Percentiles rank a stretch among this genome's conserved stretches.
Conservation (phyloP, 2,797 vertebrate species). For the Eurystomus glaucurus region DNA sequence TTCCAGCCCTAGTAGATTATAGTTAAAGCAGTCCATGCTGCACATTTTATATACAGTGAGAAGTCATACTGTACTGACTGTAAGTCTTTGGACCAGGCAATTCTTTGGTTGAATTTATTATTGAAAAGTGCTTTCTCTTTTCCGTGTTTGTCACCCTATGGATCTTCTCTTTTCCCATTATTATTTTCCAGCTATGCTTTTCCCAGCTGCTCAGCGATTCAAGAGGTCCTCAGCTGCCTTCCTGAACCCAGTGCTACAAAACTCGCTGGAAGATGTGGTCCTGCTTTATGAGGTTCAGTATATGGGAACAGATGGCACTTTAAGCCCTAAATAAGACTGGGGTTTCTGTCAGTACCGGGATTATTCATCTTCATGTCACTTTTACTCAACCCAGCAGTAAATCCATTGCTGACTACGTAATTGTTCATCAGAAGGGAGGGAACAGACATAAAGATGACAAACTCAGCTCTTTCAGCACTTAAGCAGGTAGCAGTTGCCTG, state of each 20-base stretch:
- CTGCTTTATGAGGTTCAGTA: constrained; percentile 92
- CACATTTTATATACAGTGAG: background rate
- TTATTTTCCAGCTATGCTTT: constrained; percentile 86
- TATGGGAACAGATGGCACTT: background rate
- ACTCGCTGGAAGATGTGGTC: constrained; percentile 88
- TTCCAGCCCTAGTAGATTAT: background rate
- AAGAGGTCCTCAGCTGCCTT: constrained; percentile 87
- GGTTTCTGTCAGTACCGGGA: background rate
- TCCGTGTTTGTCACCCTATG: background rate
- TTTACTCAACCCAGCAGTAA: background rate
- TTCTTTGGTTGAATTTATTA: background rate
- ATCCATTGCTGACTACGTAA: background rate
- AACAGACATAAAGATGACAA: background rate
- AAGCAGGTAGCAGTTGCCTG: background rate
- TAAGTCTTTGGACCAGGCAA: background rate
- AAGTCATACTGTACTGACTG: background rate
- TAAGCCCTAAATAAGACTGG: background rate
- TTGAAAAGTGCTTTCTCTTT: background rate
- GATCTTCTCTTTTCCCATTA: background rate
- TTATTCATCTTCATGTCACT: background rate
- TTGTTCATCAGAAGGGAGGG: background rate
- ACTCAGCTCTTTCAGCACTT: background rate
- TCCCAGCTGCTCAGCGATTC: constrained; percentile 89
- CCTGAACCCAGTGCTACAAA: constrained; percentile 90
- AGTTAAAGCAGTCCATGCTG: background rate